Evolutionary conservation across 2,888 invertebrate genomes (phyloP).

Genomic region (Coleophora deauratella): DNA sequence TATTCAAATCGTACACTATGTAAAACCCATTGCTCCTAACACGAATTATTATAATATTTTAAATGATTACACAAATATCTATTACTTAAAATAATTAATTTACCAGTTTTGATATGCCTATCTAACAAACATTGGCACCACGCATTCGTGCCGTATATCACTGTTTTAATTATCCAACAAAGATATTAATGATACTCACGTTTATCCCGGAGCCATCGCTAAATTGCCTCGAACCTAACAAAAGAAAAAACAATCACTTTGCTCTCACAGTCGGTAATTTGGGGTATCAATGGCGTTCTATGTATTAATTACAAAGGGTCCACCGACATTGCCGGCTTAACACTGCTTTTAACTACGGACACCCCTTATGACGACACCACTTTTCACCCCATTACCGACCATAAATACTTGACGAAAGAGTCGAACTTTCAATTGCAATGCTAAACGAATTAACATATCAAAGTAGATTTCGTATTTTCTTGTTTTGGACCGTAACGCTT

Average conservation of each 20-base stretch:
- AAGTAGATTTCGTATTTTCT: slow-evolving; percentile 24
- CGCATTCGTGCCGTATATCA: no score
- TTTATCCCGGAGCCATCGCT: no score
- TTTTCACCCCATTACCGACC: slow-evolving; percentile 13
- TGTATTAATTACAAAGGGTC: slow-evolving; percentile 66
- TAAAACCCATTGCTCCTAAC: no score
- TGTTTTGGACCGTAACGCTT: slow-evolving; percentile 19
- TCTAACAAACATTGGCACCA: no score
- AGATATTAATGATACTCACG: no score
- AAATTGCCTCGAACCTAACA: no score
- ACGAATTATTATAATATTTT: no score
- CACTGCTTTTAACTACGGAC: slow-evolving; percentile 50
- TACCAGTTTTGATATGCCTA: no score
- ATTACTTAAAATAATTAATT: no score
- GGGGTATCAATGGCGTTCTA: slow-evolving; percentile 62
- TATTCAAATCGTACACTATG: no score
- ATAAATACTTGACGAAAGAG: slow-evolving; percentile 8
- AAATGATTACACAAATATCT: no score
- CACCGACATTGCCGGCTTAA: slow-evolving; percentile 49
- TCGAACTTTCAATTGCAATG: slow-evolving; percentile 22
- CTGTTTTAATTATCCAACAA: no score
- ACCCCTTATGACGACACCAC: slow-evolving; percentile 38
- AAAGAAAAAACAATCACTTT: slow-evolving; percentile 21
- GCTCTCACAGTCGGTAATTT: slow-evolving; percentile 48
- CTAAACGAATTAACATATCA: slow-evolving; percentile 46